Evolutionary conservation across 2,888 invertebrate species (phyloP), one percentile per base, ranked within the genome.

Genomic region (Epirrhoe alternata): DNA sequence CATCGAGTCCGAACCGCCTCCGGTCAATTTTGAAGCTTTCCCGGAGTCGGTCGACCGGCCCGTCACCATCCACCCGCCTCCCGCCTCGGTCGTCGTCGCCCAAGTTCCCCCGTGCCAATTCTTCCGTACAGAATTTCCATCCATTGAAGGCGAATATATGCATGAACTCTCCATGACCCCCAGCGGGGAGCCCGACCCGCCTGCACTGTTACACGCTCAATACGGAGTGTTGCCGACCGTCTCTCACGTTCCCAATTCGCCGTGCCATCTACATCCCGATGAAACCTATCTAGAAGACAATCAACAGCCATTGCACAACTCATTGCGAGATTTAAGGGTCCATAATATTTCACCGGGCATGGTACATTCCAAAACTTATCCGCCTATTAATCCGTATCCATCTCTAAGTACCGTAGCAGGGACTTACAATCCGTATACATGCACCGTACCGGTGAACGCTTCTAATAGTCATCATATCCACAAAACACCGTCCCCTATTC

Each of bases 321-420:
- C 92, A 31, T 80, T 92, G 70, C 80, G 83, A 71, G 91, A 92
- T 72, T 76, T 90, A 55, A 84, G 91, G 74, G 80, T 85, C 59
- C 86, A 81, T 71, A 86, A 80, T 61, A 65, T 84, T 66, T 78
- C 88, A 61, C 81, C 87, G 49, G 83, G 80, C 69, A 88, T 94
- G 89, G 86, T 86, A 50, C 89, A 92, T 79, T 92, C 94, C 51
- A 84, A 87, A 60, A 91, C 94, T 58, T 91, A 92, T 79, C 90
- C 94, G 68, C 89, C 90, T 64, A 82, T 87, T 63, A 89, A 92
- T 78, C 89, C 94, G 55, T 92, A 90, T 74, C 90, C 93, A 72
- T 86, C 90, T 76, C 76, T 94, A 75, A 90, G 93, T 69, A 90
- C 94, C 59, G 93, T 94, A 63, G 92, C 92, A 64, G 93, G 92